Evolutionary conservation across 2,888 invertebrate species (phyloP).

Genomic region (Eupithecia insigniata): DNA sequence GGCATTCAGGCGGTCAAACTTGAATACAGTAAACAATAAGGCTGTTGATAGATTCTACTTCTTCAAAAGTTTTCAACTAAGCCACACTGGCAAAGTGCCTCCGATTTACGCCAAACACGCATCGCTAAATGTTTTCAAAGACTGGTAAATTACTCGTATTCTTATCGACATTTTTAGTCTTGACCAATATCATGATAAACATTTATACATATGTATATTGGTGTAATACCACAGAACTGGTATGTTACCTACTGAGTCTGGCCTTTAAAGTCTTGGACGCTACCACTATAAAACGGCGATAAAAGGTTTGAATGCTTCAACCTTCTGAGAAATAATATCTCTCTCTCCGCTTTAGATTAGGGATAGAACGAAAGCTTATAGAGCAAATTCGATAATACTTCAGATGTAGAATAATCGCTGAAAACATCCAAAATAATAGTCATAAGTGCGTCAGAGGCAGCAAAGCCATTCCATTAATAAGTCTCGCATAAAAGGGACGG

Average conservation of each 20-base stretch:
- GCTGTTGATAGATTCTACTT: neutral
- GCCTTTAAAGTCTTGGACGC: constrained; percentile 13
- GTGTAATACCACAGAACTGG: neutral
- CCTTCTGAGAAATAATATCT: neutral
- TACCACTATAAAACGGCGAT: constrained; percentile 16
- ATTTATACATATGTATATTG: neutral
- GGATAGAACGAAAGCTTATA: neutral
- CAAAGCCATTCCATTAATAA: constrained; percentile 46
- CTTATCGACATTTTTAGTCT: neutral
- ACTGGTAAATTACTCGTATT: neutral
- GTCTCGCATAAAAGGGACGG: constrained; percentile 32
- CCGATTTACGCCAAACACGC: neutral
- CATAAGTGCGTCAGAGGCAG: constrained; percentile 45
- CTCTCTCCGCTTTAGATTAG: neutral
- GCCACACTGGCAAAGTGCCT: constrained; percentile 4
- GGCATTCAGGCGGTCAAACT: neutral
- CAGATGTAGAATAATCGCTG: neutral
- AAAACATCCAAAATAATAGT: constrained; percentile 20
- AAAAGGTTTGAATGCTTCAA: constrained; percentile 23
- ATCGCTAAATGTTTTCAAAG: neutral
- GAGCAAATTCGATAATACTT: neutral
- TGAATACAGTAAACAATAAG: neutral
- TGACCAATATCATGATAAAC: neutral
- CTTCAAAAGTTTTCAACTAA: constrained; percentile 1
- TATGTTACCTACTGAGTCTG: neutral